phyloP scores from a whole-genome alignment of 2,113 vertebrate genomes.

The Calonectris borealis region DNA sequence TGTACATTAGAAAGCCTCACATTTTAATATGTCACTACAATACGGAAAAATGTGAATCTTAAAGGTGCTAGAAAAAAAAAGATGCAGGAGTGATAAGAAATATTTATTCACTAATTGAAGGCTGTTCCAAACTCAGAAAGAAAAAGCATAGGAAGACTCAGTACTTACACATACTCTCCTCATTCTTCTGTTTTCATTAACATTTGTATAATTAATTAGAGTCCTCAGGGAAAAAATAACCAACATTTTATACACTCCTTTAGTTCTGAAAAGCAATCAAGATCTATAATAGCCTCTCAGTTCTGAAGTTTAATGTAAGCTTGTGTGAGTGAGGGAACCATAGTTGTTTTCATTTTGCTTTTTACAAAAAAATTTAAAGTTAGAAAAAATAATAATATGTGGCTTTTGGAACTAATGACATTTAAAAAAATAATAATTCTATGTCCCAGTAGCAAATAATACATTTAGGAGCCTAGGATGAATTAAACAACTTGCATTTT shows the following conservation, averaged over 20 bases:
- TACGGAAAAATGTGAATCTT: not conserved
- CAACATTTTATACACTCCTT: conserved; percentile 7
- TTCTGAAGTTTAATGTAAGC: conserved; percentile 17
- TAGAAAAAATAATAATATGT: not conserved
- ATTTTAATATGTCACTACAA: not conserved
- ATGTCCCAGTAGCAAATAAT: not conserved
- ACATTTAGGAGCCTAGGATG: not conserved
- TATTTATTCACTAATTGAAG: not conserved
- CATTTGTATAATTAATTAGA: conserved; percentile 50
- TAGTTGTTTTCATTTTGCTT: not conserved
- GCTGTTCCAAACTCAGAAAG: not conserved
- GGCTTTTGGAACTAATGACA: not conserved
- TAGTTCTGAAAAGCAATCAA: conserved; percentile 33
- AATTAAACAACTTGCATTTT: conserved; percentile 15
- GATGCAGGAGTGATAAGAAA: not conserved
- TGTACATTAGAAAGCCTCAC: not conserved
- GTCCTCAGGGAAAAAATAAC: conserved; percentile 23
- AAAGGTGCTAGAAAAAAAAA: not conserved
- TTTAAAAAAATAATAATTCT: not conserved
- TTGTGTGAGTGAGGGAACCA: not conserved
- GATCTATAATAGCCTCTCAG: conserved; percentile 21
- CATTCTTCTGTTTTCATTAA: conserved; percentile 20
- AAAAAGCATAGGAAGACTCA: not conserved
- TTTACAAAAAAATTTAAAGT: not conserved
- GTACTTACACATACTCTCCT: not conserved